Evolutionary conservation across 2,888 invertebrate species (phyloP), one percentile per base, ranked within the genome.

Genomic region (Zonitis immaculata): DNA sequence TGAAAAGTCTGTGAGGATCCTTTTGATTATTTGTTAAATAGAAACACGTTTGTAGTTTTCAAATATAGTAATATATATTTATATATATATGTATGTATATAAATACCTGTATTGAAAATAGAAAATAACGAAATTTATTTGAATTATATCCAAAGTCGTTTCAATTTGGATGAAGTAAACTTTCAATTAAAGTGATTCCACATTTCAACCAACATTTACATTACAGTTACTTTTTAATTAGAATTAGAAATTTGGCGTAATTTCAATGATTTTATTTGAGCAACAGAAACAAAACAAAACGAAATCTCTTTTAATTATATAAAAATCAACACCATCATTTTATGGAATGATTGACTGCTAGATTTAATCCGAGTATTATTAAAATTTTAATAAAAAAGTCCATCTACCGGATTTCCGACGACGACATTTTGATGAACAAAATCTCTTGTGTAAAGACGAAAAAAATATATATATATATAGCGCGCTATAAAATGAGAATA

Each of bases 191-290:
- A 49, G 49, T 42, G 51, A 56, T 58, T 54, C 44, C 47, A 48
- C 45, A 48, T 58, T 58, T 57, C 60, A 57, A 48, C 57, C 47
- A 18, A 5, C 9, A 56, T 58, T 58, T 61, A 54, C 55, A 58
- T 54, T 54, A 44, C 56, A 54, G 53, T 55, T 57, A 55, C 53
- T 60, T n/a, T n/a, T 63, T 63, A 61, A 63, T 63, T 63, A 60
- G 58, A 42, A 49, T 51, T 39, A 51, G 52, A 49, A 55, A 57
- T 59, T 53, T 56, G 45, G n/a, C 16, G 18, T 9, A 35, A 16
- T 9, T 16, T 22, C 22, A 22, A 22, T 5, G 5, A 22, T 4
- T 22, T 22, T 22, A 4, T 22, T 22, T n/a, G n/a, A n/a, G n/a
- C 22, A 22, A 22, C 22, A 22, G 5, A 22, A 22, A 4, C n/a